A percentile compares a stretch with the other conserved stretches of the same genome.
phyloP scores from a whole-genome alignment of 2,113 vertebrate species.

The Xiphophorus hellerii region DNA sequence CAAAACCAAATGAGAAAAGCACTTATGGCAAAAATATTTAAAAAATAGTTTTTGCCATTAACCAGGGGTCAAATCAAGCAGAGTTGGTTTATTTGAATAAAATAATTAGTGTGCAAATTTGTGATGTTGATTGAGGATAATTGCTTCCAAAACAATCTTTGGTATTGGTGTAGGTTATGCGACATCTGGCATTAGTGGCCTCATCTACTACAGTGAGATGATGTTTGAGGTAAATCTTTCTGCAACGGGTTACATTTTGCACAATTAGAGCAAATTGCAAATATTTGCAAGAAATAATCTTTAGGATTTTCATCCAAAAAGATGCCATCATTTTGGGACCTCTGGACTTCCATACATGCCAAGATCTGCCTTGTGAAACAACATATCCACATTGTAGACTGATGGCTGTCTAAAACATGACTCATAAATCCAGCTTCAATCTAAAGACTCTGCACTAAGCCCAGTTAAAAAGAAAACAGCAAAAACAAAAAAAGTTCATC shows the following conservation, averaged over 20 bases:
- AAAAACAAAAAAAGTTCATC: conserved; percentile 33
- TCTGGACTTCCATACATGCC: conserved; percentile 20
- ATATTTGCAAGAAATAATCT: no score
- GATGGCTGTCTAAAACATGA: not conserved
- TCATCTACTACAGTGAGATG: not conserved
- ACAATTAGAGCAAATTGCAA: no score
- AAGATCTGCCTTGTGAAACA: conserved; percentile 3
- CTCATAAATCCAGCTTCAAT: not conserved
- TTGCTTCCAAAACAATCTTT: not conserved
- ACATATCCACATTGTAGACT: not conserved
- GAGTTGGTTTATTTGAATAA: not conserved
- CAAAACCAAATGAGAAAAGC: no score
- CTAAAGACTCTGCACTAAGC: conserved; percentile 5
- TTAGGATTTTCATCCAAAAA: no score
- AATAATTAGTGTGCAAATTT: not conserved
- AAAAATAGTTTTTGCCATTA: not conserved
- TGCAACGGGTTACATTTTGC: not conserved
- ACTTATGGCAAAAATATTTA: no score
- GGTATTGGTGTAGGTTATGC: no score
- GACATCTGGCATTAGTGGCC: not conserved
- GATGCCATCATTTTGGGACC: not conserved
- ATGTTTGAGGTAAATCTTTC: not conserved
- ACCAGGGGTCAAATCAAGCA: not conserved
- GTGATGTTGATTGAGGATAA: not conserved
- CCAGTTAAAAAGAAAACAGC: not conserved